A percentile compares a stretch with the other conserved stretches of the same genome.
Conservation (phyloP, 2,113 vertebrate genomes). For the Charadrius vociferus region DNA sequence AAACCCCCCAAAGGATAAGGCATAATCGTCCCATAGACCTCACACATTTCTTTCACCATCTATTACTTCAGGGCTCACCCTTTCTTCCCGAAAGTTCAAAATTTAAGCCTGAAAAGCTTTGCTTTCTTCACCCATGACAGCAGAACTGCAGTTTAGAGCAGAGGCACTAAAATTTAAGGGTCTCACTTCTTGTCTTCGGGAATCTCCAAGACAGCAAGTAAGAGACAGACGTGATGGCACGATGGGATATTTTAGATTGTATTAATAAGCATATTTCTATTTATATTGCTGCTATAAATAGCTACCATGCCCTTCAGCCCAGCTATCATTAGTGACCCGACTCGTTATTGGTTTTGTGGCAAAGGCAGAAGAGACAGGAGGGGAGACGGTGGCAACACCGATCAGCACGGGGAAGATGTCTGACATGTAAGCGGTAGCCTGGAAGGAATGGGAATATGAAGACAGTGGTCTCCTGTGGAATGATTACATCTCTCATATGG, state of each 20-base stretch:
- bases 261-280: not conserved
- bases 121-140: not conserved
- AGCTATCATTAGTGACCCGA: not conserved
- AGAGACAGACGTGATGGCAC: not conserved
- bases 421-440: not conserved
- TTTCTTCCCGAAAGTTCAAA: not conserved
- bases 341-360: not conserved
- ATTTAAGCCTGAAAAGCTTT: not conserved
- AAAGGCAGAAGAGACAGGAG: not conserved
- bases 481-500: too few relatives aligned
- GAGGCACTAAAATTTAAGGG: not conserved
- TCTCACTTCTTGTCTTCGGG: not conserved
- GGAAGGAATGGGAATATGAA: not conserved
- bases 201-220: not conserved
- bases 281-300: conserved; percentile 10
- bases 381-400: not conserved
- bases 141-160: not conserved
- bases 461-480: not conserved
- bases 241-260: not conserved
- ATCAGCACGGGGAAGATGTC: not conserved
- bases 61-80: not conserved
- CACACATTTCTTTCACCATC: not conserved
- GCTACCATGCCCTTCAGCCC: not conserved
- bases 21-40: fast-evolving
- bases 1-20: not conserved